Conservation (phyloP, 1,140 invertebrate genomes). For the Drosophila sechellia region DNA sequence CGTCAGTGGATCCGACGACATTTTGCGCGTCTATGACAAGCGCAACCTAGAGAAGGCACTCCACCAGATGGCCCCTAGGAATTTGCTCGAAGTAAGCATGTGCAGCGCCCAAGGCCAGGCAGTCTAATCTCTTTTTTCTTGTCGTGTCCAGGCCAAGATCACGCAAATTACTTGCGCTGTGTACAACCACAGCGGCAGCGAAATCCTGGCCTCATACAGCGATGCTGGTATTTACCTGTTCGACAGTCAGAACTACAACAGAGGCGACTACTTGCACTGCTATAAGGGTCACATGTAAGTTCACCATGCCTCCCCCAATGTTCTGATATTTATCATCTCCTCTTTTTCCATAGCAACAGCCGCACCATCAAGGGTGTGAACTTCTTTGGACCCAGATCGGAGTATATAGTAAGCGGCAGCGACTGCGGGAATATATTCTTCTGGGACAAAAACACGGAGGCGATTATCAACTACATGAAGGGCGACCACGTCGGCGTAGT, state of each 20-base stretch:
- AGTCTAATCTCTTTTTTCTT: conserved; percentile 18
- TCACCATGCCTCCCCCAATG: background rate
- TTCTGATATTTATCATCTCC: background rate
- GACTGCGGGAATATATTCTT: conserved; percentile 98
- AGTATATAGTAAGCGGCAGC: conserved; percentile 96
- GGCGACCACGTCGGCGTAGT: conserved; percentile 95
- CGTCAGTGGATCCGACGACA: conserved; percentile 89
- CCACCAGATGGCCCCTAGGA: conserved; percentile 85
- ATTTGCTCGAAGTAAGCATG: conserved; percentile 59
- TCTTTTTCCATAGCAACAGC: conserved; percentile 86
- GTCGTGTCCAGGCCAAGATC: conserved; percentile 27
- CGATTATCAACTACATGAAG: conserved; percentile 94
- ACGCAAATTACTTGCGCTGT: conserved; percentile 93
- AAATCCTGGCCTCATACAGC: conserved; percentile 96
- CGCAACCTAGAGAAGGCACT: conserved; percentile 86
- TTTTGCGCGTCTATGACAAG: conserved; percentile 89
- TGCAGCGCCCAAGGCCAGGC: background rate
- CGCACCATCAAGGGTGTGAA: conserved; percentile 96
- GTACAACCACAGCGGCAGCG: conserved; percentile 95
- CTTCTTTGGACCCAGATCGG: conserved; percentile 95
- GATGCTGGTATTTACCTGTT: conserved; percentile 97
- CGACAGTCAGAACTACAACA: conserved; percentile 87
- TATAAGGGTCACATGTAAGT: conserved; percentile 90
- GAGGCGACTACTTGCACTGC: conserved; percentile 88
- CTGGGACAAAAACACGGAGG: conserved; percentile 95